A percentile compares a stretch with the other conserved stretches of the same genome.
Evolutionary conservation across 2,888 invertebrate genomes (phyloP).

Genomic region (Callyntrura guangdongensis): DNA sequence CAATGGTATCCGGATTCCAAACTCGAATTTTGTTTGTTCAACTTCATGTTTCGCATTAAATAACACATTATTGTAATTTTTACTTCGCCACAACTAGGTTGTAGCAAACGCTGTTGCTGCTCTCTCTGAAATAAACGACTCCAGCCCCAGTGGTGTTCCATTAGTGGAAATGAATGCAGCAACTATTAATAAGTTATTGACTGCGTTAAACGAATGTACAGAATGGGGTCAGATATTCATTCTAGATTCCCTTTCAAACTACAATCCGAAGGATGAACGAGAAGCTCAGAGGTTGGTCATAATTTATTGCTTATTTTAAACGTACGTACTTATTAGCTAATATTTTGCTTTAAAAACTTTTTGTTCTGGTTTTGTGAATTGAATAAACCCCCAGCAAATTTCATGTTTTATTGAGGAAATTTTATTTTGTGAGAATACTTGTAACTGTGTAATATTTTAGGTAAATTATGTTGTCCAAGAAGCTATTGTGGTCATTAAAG

Average conservation of each 20-base stretch:
- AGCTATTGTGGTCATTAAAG: conserved; percentile 99
- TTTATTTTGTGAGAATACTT: background rate
- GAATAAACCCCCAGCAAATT: too few species aligned
- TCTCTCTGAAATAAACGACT: conserved; percentile 99
- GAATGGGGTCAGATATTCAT: conserved; percentile 99
- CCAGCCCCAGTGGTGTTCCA: conserved; percentile 97
- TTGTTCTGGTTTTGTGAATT: too few species aligned
- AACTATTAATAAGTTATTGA: conserved; percentile 98
- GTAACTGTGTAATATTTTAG: conserved; percentile 84
- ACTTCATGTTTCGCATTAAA: too few species aligned
- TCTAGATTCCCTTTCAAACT: conserved; percentile 98
- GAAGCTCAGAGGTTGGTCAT: conserved; percentile 93
- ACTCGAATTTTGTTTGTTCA: background rate
- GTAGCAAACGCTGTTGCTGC: conserved; percentile 99
- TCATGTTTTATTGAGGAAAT: too few species aligned
- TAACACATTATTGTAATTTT: background rate
- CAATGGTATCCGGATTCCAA: conserved; percentile 91
- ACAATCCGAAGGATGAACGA: conserved; percentile 97
- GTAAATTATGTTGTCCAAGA: conserved; percentile 99
- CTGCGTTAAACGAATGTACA: conserved; percentile 99
- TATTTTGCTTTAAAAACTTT: too few species aligned
- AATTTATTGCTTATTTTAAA: too few species aligned
- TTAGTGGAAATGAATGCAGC: conserved; percentile 98
- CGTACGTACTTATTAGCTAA: too few species aligned
- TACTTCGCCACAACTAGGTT: conserved; percentile 87